phyloP scores from a whole-genome alignment of 1,140 invertebrate species.

The Rhopalosiphum padi region DNA sequence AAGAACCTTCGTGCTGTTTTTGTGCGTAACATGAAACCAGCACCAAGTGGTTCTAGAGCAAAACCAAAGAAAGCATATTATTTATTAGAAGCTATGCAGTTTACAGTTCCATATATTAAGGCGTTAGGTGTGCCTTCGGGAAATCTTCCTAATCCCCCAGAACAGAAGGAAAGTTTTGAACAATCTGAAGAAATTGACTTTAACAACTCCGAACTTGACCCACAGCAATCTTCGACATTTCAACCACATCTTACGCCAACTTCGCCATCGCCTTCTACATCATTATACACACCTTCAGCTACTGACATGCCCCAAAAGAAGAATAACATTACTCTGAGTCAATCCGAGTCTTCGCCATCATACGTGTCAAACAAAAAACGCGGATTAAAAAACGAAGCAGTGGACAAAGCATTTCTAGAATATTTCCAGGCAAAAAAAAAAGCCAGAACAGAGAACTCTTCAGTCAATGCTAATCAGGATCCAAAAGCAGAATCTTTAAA shows the following conservation, averaged over 20 bases:
- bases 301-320: neutral
- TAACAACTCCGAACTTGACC: neutral
- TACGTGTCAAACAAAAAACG: neutral
- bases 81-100: conserved; percentile 7
- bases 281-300: neutral
- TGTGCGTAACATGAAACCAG: neutral
- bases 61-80: conserved; percentile 7
- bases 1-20: conserved; percentile 9
- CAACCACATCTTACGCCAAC: neutral
- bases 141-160: conserved; percentile 24
- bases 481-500: conserved; percentile 16
- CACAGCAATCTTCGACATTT: neutral
- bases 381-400: neutral
- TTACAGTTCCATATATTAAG: conserved; percentile 10
- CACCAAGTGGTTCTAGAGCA: neutral
- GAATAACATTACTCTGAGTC: too few relatives aligned
- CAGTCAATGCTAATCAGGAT: neutral
- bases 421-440: conserved; percentile 14
- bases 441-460: conserved; percentile 6
- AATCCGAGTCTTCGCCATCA: neutral
- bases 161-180: neutral
- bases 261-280: neutral
- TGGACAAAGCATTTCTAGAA: neutral
- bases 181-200: neutral
- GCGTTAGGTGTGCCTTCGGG: neutral